Conservation (phyloP, 2,888 invertebrate genomes). For the Pristionchus mayeri region DNA sequence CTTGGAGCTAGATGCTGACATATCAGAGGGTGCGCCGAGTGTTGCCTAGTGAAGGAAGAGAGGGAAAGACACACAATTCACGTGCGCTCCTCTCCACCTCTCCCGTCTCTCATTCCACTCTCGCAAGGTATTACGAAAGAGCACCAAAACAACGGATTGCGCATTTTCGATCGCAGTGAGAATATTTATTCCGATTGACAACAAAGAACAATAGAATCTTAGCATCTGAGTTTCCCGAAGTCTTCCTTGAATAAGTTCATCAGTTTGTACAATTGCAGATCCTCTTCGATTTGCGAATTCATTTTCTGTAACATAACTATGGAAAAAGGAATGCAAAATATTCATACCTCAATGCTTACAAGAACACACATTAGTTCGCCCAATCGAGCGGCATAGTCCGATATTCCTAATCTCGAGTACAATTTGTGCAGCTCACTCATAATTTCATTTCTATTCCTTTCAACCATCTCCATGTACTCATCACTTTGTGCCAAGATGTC, state of each 20-base stretch:
- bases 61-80: constrained; percentile 22
- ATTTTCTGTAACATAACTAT: neutral
- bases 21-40: neutral
- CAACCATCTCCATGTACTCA: neutral
- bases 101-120: neutral
- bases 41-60: neutral
- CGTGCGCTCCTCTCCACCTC: neutral
- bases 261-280: neutral
- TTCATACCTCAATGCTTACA: constrained; percentile 9
- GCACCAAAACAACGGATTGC: neutral
- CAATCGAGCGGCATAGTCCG: neutral
- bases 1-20: constrained; percentile 13
- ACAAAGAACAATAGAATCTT: neutral
- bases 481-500: neutral
- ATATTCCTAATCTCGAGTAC: neutral
- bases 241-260: constrained; percentile 13
- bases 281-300: neutral
- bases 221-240: neutral
- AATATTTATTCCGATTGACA: no score
- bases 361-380: constrained; percentile 1
- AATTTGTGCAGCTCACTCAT: constrained; percentile 5
- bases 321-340: neutral
- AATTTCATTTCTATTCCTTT: neutral
- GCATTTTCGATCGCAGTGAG: no score
- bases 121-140: neutral